Conservation (phyloP, 2,113 vertebrate species). For the Deroptyus accipitrinus region DNA sequence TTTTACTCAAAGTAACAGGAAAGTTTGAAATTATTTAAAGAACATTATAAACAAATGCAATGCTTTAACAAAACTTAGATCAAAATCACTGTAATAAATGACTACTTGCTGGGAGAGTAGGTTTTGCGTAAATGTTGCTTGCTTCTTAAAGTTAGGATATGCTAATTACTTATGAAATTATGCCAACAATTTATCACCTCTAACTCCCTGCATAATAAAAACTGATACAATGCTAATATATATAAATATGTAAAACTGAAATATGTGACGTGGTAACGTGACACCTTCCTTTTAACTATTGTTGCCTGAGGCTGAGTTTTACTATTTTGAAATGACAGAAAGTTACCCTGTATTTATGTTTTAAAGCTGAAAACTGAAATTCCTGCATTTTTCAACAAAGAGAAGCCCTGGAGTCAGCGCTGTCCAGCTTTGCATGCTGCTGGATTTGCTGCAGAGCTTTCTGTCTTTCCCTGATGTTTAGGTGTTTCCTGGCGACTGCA, state of each 20-base stretch:
- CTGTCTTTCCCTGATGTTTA: not conserved
- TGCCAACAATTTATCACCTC: not conserved
- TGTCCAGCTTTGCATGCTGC: not conserved
- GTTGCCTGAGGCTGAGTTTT: not conserved
- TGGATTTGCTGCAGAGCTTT: not conserved
- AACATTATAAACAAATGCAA: not conserved
- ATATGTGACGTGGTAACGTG: not conserved
- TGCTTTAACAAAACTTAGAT: not conserved
- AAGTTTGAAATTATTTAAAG: not conserved
- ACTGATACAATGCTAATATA: not conserved
- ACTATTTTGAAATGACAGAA: not conserved
- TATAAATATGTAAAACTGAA: not conserved
- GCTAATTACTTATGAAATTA: not conserved
- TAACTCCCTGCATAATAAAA: not conserved
- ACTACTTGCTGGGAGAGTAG: not conserved
- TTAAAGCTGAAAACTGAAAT: not conserved
- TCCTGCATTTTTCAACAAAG: not conserved
- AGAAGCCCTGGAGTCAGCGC: not conserved
- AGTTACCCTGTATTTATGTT: not conserved
- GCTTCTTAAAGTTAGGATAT: not conserved
- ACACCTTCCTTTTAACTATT: not conserved
- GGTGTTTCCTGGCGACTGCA: not conserved
- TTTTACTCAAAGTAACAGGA: not conserved
- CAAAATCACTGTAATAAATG: not conserved
- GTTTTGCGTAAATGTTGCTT: not conserved